Percentiles rank a stretch among this genome's conserved stretches.
Conservation (phyloP, 2,113 vertebrate species). For the Cryptomyrus ogoouensis region DNA sequence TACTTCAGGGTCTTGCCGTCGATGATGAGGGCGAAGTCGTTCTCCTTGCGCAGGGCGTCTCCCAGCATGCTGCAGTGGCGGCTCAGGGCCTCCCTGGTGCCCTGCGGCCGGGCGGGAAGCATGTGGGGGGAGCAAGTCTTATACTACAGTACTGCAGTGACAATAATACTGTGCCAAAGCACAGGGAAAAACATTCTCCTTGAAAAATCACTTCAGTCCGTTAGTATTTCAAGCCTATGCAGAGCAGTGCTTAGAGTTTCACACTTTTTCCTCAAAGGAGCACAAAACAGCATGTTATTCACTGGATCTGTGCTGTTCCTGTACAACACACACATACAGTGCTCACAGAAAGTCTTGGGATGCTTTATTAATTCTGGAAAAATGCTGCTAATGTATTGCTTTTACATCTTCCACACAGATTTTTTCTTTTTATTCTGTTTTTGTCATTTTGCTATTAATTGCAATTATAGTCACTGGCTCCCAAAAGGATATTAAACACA, state of each 20-base stretch:
- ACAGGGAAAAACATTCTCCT: background rate
- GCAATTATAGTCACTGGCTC: background rate
- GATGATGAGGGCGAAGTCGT: slow-evolving; percentile 94
- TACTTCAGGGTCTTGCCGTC: slow-evolving; percentile 97
- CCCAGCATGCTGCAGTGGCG: slow-evolving; percentile 86
- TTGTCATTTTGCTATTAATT: background rate
- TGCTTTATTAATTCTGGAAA: background rate
- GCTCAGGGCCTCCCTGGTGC: slow-evolving; percentile 81
- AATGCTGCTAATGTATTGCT: background rate
- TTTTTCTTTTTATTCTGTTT: background rate
- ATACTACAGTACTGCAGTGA: background rate
- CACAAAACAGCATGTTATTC: background rate
- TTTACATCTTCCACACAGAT: background rate
- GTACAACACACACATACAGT: background rate
- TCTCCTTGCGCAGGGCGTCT: slow-evolving; percentile 88
- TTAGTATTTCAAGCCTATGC: background rate
- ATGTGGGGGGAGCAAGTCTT: background rate
- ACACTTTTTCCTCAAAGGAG: background rate
- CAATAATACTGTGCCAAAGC: background rate
- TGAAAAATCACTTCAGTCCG: background rate
- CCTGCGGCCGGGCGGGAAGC: slow-evolving; percentile 53
- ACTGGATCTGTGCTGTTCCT: background rate
- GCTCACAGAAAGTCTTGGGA: background rate
- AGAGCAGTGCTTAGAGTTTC: background rate
- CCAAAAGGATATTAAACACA: background rate